Base-by-base conservation (phyloP, 2,888 invertebrate species). In the Euclidia mi region DNA sequence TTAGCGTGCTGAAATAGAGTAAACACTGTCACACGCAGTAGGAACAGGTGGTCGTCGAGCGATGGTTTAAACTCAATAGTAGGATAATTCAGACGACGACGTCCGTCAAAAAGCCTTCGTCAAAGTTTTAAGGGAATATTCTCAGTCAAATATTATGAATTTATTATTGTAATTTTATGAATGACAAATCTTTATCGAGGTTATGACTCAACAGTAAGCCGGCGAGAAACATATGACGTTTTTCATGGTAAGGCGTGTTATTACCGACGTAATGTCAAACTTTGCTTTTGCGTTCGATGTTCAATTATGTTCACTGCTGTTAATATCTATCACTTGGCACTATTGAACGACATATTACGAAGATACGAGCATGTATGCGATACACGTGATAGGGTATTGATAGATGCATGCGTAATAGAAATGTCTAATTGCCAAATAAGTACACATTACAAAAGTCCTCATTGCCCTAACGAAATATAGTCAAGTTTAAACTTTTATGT, bases 161-260 rank as follows among this genome's bases (percentile, higher is more conserved):
- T 71, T 62, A 73, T 71, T 58, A 73, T 82, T 79, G 79, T 78
- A 79, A 84, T 85, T 88, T 85, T 81, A 85, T 88, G 87, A 88
- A 90, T 92, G 89, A 90, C 86, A 85, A 88, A 88, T 84, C 82
- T 75, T 84, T 83, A 84, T 84, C 82, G 75, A 77, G 81, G 72
- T 71, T 75, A 72, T 92, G 91, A 91, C 76, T 92, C 91, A 91
- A 79, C 84, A 70, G 65, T 75, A 78, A 76, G 71, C 70, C 76
- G 79, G 82, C 73, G 80, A 78, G 79, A 79, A 74, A 82, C 75
- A 44, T 42, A 76, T 89, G 87, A 85, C 84, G 88, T 56, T 56
- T 49, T 57, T 62, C 44, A 48, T 45, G 52, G 41, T 46, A 46
- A 44, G 40, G 28, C 48, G 47, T 34, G 38, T 41, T 59, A 46